Base-by-base conservation (phyloP, 2,113 vertebrate species). In the Microcebus tavaratra region DNA sequence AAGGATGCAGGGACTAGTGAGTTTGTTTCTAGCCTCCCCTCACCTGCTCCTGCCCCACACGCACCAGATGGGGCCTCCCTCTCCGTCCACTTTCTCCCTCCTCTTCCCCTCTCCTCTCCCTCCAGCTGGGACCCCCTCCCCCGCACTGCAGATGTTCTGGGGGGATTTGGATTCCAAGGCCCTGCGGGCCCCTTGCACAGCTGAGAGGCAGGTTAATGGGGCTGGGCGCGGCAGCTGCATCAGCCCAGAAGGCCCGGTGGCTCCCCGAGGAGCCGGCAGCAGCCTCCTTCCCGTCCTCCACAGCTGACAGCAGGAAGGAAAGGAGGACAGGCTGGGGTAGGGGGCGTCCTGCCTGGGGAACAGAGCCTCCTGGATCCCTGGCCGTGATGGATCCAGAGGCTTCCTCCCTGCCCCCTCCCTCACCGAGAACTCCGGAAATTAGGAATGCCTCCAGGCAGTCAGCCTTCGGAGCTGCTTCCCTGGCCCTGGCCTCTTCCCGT, bases 201-300 rank as follows among this genome's bases (percentile, higher is more conserved):
- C 67, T 15, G 61, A 91, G 82, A 80, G 57, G 78, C 76, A 90
- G 68, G 78, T 65, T 96, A 85, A 92, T 75, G 39, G 57, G 67
- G 75, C 61, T 45, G 80, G 94, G 59, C 88, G 2, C 67, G 48
- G 88, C 95, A 96, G 96, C 95, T 96, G 95, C 15, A 3, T 27
- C 68, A 93, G 95, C 92, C 96, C 95, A 93, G 90, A 94, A 96
- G 95, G 70, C 84, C 95, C 6, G 39, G 87, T 1, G 93, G 23
- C 9, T 80, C 76, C 72, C 88, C 3, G 2, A 21, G 92, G 63
- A 48, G 70, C 85, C 34, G 12, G 11, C 45, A 55, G 80, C 61
- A 55, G 80, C 61, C 86, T 78, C 55, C 55, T 85, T 92, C 63
- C 75, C n/a, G 78, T 90, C 78, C 12, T 55, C 90, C 42, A 39